Percentiles rank a stretch among this genome's conserved stretches.
phyloP scores from a whole-genome alignment of 2,888 invertebrate species.

The Cheiracanthium punctorium region DNA sequence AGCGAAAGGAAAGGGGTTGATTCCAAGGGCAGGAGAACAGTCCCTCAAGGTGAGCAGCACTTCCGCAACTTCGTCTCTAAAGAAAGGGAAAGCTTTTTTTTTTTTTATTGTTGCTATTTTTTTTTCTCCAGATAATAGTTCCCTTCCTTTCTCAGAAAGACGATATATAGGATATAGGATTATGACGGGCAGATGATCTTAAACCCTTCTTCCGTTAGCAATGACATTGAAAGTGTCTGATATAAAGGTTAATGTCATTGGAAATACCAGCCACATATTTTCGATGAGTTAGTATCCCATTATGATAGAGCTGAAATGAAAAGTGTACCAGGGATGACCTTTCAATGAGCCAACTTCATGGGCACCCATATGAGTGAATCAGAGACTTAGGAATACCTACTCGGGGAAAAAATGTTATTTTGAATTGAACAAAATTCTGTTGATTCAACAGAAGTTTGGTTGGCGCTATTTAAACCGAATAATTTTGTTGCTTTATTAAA shows the following conservation, averaged over 20 bases:
- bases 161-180: neutral
- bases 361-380: too few species aligned
- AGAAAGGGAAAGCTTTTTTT: slow-evolving; percentile 41
- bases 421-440: too few species aligned
- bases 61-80: neutral
- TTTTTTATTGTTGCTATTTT: slow-evolving; percentile 14
- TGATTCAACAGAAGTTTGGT: too few species aligned
- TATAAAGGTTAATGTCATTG: neutral
- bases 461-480: too few species aligned
- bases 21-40: slow-evolving; percentile 43
- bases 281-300: too few species aligned
- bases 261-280: neutral
- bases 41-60: neutral
- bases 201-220: neutral
- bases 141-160: neutral
- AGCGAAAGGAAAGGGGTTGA: slow-evolving; percentile 38
- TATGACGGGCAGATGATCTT: neutral
- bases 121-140: neutral
- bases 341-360: too few species aligned
- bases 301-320: too few species aligned
- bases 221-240: slow-evolving; percentile 4
- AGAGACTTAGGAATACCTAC: too few species aligned
- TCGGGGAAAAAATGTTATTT: too few species aligned
- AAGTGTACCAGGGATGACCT: too few species aligned
- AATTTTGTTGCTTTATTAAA: too few species aligned